Evolutionary conservation across 2,797 vertebrate genomes (phyloP), one percentile per base, ranked within the genome.

Genomic region (Gorsachius magnificus): DNA sequence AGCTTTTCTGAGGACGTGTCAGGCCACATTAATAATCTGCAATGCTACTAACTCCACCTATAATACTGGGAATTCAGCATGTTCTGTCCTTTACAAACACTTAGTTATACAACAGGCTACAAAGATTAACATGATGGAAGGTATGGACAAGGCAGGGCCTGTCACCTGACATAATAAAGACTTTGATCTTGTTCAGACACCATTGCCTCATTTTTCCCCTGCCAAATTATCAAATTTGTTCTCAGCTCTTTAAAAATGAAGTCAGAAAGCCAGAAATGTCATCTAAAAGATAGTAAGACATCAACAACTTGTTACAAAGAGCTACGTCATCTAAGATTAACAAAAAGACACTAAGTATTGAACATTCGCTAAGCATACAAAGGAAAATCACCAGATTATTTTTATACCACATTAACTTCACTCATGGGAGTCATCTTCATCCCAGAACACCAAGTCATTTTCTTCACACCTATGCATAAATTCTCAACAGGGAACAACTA

Each of bases 71-170:
- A 95, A 96, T 89, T 87, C 90, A 90, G 89, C 86, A 90, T n/a
- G 64, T 87, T 90, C 93, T 87, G 89, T 89, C 81, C 88, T 92
- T 78, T 64, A 46, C 17, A 90, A 93, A 89, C 64, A 64, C 45
- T 45, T 20, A 15, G 86, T 96, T 96, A 95, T 95, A 95, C 87
- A 96, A 95, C 81, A 95, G 81, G 78, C 78, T 90, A 46, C 46
- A 35, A 68, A 96, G 92, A 95, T 94, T 87, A 93, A 94, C 95
- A 56, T 74, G 94, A 95, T 0, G 71, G 94, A 93, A 95, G 81
- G 88, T 28, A 95, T 9, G 86, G 90, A 96, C 96, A 96, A 96
- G 95, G 96, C 84, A 96, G 90, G 95, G 75, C 96, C 96, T 95
- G 96, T 71, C 96, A 92, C 89, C 87, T 16, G 50, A 93, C 94